Conservation (phyloP, 1,140 invertebrate genomes). For the Pseudomyrmex concolor region DNA sequence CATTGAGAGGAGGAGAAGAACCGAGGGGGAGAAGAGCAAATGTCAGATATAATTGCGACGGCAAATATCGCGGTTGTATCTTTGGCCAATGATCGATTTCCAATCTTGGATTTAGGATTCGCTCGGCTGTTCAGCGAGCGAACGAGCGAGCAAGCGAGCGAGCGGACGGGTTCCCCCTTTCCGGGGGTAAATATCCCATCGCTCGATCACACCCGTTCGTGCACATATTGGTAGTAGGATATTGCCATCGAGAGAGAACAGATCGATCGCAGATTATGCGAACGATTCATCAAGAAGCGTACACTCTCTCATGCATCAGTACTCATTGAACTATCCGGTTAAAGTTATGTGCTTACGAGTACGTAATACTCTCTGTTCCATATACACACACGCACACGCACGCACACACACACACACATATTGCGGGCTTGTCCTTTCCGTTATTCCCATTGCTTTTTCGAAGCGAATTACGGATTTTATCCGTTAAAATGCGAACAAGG, state of each 20-base stretch:
- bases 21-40: conserved; percentile 8
- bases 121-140: conserved; percentile 38
- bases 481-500: conserved; percentile 29
- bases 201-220: conserved; percentile 56
- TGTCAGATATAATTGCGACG: conserved; percentile 64
- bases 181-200: conserved; percentile 59
- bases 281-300: conserved; percentile 63
- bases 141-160: background rate
- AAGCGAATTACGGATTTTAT: conserved; percentile 27
- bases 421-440: background rate
- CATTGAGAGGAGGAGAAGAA: background rate
- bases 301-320: conserved; percentile 18
- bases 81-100: conserved; percentile 66
- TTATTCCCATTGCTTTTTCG: conserved; percentile 33
- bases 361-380: conserved; percentile 10
- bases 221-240: conserved; percentile 62
- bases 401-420: too few relatives aligned
- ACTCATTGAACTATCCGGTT: conserved; percentile 21
- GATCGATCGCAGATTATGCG: conserved; percentile 68
- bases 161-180: background rate
- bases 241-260: conserved; percentile 62
- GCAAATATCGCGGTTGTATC: conserved; percentile 67
- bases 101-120: conserved; percentile 71
- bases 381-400: too few relatives aligned
- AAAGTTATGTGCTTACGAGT: conserved; percentile 30